Evolutionary conservation across 1,140 invertebrate genomes (phyloP), one percentile per base, ranked within the genome.

Genomic region (Drosophila parvula): DNA sequence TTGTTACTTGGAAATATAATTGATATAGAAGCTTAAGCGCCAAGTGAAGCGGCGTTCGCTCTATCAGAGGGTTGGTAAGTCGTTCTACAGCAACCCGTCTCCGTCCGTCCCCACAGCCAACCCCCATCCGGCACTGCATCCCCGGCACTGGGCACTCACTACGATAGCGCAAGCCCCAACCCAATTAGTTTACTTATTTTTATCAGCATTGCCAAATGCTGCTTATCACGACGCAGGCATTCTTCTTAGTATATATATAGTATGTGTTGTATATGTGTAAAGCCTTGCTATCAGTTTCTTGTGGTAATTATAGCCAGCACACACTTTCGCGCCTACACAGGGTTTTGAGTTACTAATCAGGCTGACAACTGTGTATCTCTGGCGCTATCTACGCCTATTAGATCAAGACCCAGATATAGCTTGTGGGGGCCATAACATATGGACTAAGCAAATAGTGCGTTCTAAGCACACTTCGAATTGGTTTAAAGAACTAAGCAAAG

Each of bases 21-120:
- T 89, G 68, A 83, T 88, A 79, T 91, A 92, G 91, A 92, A 91
- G 81, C 81, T 91, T 79, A 92, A 91, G 82, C 91, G 91, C 79
- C 91, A 92, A 88, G 91, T 90, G 78, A 92, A 92, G 78, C 79
- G 91, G 75, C 88, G 91, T 67, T 92, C 91, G 61, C 90, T 92
- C 79, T 92, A 92, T 92, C 91, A 92, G 90, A 92, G 91, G 91
- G 91, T 92, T 92, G 91, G 91, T 92, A 92, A 92, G 91, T 92
- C 86, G 89, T 91, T 85, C 88, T 90, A 80, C 71, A 85, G 69
- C 60, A 90, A 85, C 32, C 48, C 57, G 51, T 45, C 27, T 59
- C 53, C 75, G 57, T 32, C 59, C 76, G 64, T 50, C 34, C 30
- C 62, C 27, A 27, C 47, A 48, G 14, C 47, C n/a, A 16, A 18